Percentiles rank a stretch among this genome's conserved stretches.
These are phyloP conservation scores for Orthosia cruda DNA, from an alignment of 2,888 invertebrate species.

Conservation along the genomic window DNA sequence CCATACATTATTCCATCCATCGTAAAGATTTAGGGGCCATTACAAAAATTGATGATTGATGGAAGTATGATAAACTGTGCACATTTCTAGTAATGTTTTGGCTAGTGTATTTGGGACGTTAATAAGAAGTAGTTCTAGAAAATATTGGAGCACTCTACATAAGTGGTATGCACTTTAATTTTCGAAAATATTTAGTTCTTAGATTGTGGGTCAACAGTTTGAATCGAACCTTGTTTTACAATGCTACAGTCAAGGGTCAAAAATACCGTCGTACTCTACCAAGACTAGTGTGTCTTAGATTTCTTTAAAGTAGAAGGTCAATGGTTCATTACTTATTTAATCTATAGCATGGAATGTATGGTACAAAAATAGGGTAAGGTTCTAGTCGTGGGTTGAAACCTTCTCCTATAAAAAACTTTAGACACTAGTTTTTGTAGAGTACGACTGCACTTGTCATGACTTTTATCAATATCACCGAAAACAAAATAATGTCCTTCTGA, in stretches of 20 bases:
- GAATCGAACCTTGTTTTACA: background rate
- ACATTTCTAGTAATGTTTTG: background rate
- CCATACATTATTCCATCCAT: constrained; percentile 6
- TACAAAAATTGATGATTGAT: background rate
- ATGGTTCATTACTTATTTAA: too few species aligned
- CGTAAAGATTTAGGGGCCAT: constrained; percentile 9
- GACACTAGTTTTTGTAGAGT: too few species aligned
- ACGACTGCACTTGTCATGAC: too few species aligned
- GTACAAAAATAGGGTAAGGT: too few species aligned
- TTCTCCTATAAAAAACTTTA: too few species aligned
- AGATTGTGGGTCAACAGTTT: constrained; percentile 18
- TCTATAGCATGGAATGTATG: too few species aligned
- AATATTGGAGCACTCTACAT: constrained; percentile 24
- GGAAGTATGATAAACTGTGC: background rate
- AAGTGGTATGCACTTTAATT: constrained; percentile 39
- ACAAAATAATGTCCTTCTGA: background rate
- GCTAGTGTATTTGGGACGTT: background rate
- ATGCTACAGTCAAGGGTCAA: too few species aligned
- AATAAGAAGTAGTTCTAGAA: constrained; percentile 18
- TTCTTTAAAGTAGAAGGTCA: too few species aligned
- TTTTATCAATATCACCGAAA: background rate
- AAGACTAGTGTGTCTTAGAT: too few species aligned
- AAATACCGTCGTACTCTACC: too few species aligned
- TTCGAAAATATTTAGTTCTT: constrained; percentile 20
- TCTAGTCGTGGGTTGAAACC: too few species aligned